Conservation (phyloP, 2,797 vertebrate genomes). For the Tokudaia tokunoshimensis region DNA sequence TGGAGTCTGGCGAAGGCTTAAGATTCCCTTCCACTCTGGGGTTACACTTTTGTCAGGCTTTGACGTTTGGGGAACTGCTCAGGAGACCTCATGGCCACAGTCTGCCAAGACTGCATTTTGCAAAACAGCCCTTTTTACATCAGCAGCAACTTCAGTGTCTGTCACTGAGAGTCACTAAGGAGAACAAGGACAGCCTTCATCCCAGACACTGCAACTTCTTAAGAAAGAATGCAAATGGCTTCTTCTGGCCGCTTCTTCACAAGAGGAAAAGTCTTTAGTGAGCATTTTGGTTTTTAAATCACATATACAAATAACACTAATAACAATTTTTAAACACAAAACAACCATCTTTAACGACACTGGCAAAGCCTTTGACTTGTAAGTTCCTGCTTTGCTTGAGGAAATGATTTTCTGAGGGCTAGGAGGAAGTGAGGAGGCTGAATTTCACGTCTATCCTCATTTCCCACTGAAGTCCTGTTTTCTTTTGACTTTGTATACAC, state of each 20-base stretch:
- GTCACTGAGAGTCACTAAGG: background rate
- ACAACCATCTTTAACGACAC: slow-evolving; percentile 14
- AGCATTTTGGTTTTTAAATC: slow-evolving; percentile 51
- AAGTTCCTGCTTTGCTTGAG: slow-evolving; percentile 38
- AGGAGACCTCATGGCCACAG: background rate
- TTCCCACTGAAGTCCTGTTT: slow-evolving; percentile 68
- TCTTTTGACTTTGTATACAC: slow-evolving; percentile 68
- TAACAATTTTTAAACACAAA: slow-evolving; percentile 9
- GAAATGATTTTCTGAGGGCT: slow-evolving; percentile 64
- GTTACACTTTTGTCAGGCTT: slow-evolving; percentile 10
- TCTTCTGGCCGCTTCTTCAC: background rate
- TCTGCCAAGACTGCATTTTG: background rate
- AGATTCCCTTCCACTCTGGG: background rate
- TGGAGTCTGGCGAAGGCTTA: background rate
- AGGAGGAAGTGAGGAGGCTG: slow-evolving; percentile 71
- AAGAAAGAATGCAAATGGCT: background rate
- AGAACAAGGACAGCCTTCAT: background rate
- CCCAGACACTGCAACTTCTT: background rate
- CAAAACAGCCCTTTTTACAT: background rate
- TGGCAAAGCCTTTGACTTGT: background rate
- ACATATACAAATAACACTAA: slow-evolving; percentile 64
- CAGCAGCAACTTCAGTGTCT: background rate
- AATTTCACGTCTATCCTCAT: slow-evolving; percentile 72
- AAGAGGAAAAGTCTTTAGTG: background rate
- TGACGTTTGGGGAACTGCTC: background rate